Conservation (phyloP, 2,888 invertebrate genomes). For the Diarsia mendica region DNA sequence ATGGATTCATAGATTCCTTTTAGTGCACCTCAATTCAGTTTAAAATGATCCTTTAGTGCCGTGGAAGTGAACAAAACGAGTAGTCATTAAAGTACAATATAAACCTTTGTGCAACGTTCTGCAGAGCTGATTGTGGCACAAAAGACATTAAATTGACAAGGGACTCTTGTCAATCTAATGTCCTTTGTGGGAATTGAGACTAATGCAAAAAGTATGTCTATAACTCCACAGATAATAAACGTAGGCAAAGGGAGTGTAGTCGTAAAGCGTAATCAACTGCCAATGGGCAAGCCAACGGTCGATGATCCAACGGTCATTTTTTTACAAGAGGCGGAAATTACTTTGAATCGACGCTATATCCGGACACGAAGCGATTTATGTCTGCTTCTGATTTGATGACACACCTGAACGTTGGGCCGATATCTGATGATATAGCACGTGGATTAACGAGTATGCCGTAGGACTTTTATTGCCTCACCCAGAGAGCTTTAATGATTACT, state of each 20-base stretch:
- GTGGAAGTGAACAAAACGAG: constrained; percentile 42
- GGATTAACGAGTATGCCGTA: constrained; percentile 3
- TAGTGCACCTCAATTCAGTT: constrained; percentile 51
- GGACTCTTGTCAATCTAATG: neutral
- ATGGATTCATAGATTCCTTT: constrained; percentile 39
- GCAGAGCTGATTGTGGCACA: constrained; percentile 51
- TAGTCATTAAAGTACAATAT: constrained; percentile 54
- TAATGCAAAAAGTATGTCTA: constrained; percentile 35
- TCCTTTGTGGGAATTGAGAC: constrained; percentile 25
- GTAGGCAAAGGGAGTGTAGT: constrained; percentile 30
- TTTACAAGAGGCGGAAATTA: constrained; percentile 81
- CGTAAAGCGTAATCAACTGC: constrained; percentile 57
- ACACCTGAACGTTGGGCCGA: constrained; percentile 31
- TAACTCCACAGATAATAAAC: constrained; percentile 35
- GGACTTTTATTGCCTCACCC: neutral
- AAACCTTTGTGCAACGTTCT: constrained; percentile 54
- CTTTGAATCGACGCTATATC: constrained; percentile 75
- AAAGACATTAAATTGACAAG: constrained; percentile 55
- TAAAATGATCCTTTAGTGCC: constrained; percentile 35
- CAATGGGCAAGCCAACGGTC: constrained; percentile 69
- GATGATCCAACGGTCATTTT: constrained; percentile 76
- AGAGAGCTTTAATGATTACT: too few relatives aligned
- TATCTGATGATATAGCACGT: constrained; percentile 25
- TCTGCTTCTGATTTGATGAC: constrained; percentile 58
- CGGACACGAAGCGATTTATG: constrained; percentile 70